A percentile compares a stretch with the other conserved stretches of the same genome.
These are phyloP conservation scores for Aspidapion aeneum DNA, from an alignment of 2,888 invertebrate species.

Conservation along the genomic window DNA sequence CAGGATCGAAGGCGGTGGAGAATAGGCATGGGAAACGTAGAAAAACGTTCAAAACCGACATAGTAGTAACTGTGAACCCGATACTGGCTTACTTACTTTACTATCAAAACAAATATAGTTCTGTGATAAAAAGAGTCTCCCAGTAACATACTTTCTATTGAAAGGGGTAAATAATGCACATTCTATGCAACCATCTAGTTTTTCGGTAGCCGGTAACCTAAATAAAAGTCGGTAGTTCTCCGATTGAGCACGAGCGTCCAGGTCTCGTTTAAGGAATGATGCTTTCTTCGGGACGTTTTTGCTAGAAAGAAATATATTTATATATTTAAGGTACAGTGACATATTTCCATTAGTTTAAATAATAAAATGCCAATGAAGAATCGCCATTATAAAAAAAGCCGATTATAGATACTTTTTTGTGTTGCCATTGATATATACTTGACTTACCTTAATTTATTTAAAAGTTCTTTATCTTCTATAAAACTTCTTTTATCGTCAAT, in stretches of 20 bases:
- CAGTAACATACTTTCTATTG: slow-evolving; percentile 85
- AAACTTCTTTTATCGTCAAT: slow-evolving; percentile 91
- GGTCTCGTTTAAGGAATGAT: slow-evolving; percentile 89
- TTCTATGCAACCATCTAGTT: slow-evolving; percentile 90
- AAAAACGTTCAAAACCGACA: too few species aligned
- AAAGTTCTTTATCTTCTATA: slow-evolving; percentile 81
- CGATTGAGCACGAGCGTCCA: slow-evolving; percentile 92
- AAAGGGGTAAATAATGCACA: slow-evolving; percentile 94
- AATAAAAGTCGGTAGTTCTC: slow-evolving; percentile 85
- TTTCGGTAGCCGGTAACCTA: slow-evolving; percentile 83
- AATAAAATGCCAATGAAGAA: too few species aligned
- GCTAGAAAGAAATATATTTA: too few species aligned
- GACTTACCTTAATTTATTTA: slow-evolving; percentile 71
- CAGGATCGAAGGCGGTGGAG: too few species aligned
- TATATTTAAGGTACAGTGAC: neutral
- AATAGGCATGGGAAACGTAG: too few species aligned
- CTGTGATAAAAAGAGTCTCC: slow-evolving; percentile 86
- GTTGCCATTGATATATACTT: too few species aligned
- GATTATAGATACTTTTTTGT: neutral
- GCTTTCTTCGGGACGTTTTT: slow-evolving; percentile 87
- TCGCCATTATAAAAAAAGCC: too few species aligned
- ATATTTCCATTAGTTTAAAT: too few species aligned
- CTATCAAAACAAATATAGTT: slow-evolving; percentile 97
- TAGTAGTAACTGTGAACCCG: too few species aligned
- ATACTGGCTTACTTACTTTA: slow-evolving; percentile 75